Conservation (phyloP, 2,888 invertebrate genomes). For the Agrypnus murinus region DNA sequence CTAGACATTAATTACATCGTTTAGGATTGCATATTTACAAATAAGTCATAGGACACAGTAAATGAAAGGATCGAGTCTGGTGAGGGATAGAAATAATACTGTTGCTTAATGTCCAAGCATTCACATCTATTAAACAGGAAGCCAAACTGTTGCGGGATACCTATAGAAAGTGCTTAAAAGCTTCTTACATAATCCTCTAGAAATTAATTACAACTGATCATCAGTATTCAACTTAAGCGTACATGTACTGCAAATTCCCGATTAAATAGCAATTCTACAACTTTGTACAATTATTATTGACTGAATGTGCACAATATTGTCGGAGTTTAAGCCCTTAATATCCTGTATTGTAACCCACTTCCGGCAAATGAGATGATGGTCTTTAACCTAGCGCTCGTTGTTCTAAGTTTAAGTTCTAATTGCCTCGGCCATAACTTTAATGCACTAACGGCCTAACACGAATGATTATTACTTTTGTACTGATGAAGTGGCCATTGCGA, state of each 20-base stretch:
- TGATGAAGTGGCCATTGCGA: slow-evolving; percentile 56
- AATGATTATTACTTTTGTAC: slow-evolving; percentile 54
- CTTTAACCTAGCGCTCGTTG: slow-evolving; percentile 44
- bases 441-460: slow-evolving; percentile 50
- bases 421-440: slow-evolving; percentile 52
- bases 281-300: slow-evolving; percentile 19
- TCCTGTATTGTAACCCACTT: slow-evolving; percentile 39
- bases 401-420: slow-evolving; percentile 46
- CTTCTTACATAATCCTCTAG: no score
- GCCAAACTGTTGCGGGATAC: no score
- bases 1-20: no score
- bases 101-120: no score
- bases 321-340: slow-evolving; percentile 35
- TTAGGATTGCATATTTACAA: no score
- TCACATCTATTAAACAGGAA: no score
- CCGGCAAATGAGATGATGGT: slow-evolving; percentile 36
- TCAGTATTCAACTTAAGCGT: slow-evolving; percentile 14
- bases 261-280: slow-evolving; percentile 15
- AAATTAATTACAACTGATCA: not conserved
- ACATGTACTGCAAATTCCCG: slow-evolving; percentile 1
- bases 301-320: slow-evolving; percentile 38
- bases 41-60: no score
- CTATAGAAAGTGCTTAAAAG: no score
- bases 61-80: no score
- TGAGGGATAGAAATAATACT: no score